These are phyloP conservation scores for Platycheirus albimanus DNA, from an alignment of 2,888 invertebrate species.

Conservation along the genomic window DNA sequence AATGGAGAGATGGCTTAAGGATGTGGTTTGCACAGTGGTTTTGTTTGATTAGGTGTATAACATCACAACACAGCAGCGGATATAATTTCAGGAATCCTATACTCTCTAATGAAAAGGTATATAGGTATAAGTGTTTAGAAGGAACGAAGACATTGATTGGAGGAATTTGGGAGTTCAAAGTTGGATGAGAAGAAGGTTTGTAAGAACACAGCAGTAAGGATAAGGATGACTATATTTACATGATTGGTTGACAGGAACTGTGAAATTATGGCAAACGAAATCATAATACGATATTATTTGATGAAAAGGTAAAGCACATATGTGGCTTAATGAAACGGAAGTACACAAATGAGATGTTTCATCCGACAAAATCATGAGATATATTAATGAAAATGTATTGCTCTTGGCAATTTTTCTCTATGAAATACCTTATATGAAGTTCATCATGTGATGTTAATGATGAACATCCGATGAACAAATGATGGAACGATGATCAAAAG, in stretches of 20 bases:
- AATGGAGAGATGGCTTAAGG: conserved; percentile 47
- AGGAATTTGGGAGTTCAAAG: conserved; percentile 2
- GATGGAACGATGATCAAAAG: no score
- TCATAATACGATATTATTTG: conserved; percentile 7
- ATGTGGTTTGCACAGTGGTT: conserved; percentile 53
- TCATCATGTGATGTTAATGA: no score
- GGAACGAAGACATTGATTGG: no score
- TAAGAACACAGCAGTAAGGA: neutral
- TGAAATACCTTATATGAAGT: no score
- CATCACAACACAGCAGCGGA: conserved; percentile 17
- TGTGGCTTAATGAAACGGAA: neutral
- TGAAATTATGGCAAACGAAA: conserved; percentile 33
- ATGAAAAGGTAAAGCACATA: conserved; percentile 30
- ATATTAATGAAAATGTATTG: no score
- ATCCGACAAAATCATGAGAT: no score
- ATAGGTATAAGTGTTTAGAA: no score
- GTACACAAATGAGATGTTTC: neutral
- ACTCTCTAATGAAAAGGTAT: no score
- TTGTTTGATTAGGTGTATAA: conserved; percentile 62
- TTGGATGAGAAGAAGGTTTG: neutral
- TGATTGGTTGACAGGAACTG: conserved; percentile 36
- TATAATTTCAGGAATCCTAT: conserved; percentile 23
- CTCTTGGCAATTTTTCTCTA: no score
- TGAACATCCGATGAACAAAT: no score
- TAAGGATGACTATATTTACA: conserved; percentile 19